Conservation (phyloP, 2,113 vertebrate genomes). For the Ibidorhyncha struthersii region DNA sequence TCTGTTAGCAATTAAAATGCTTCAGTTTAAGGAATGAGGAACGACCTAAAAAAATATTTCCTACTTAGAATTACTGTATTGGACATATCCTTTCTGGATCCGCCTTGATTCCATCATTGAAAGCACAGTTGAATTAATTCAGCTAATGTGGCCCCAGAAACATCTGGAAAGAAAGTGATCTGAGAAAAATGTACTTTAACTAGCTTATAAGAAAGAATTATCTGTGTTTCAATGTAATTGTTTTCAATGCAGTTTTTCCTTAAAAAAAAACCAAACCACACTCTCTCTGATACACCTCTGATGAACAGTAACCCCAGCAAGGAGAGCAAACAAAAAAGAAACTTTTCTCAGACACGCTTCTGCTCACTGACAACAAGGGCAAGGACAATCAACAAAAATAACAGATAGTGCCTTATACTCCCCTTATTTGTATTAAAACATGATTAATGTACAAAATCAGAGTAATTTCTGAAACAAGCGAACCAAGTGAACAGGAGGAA, state of each 20-base stretch:
- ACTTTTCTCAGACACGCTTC: too few relatives aligned
- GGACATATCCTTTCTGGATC: background rate
- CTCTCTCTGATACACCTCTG: too few relatives aligned
- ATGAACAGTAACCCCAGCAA: too few relatives aligned
- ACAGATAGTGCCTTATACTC: too few relatives aligned
- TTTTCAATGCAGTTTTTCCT: background rate
- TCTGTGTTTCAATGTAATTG: background rate
- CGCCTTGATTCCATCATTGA: background rate
- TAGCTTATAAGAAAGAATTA: background rate
- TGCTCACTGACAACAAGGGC: too few relatives aligned
- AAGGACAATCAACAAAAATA: too few relatives aligned
- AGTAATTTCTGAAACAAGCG: too few relatives aligned
- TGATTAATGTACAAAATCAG: too few relatives aligned
- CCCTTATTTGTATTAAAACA: too few relatives aligned
- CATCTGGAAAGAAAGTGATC: background rate
- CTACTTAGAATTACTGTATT: background rate
- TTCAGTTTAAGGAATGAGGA: constrained; percentile 14
- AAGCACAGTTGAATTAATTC: background rate
- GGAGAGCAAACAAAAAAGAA: too few relatives aligned
- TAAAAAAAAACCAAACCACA: background rate
- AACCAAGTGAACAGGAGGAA: too few relatives aligned
- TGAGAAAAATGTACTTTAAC: background rate
- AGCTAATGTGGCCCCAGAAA: background rate
- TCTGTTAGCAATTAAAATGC: constrained; percentile 40
- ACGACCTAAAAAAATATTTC: background rate